Evolutionary conservation across 2,797 vertebrate species (phyloP), one percentile per base, ranked within the genome.

Genomic region (Atherinosoma microstoma): DNA sequence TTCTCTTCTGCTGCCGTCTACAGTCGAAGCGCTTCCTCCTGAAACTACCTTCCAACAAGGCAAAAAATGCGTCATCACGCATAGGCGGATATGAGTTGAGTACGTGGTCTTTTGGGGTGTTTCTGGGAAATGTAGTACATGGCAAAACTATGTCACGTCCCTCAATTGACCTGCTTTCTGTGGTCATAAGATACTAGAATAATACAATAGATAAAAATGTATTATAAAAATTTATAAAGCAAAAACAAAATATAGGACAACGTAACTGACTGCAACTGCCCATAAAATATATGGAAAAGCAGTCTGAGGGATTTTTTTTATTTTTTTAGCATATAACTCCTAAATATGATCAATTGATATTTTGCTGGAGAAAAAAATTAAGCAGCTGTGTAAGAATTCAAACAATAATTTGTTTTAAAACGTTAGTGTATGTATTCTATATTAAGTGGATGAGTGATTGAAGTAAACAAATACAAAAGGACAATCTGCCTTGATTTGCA

Each of bases 31-130:
- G 15, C 73, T 93, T 94, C 90, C 88, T 87, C 40, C 70, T n/a
- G 79, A 93, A 93, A 92, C 84, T 86, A 91, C 91, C 94, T 95
- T 95, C 95, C 95, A 96, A 96, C 95, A 0, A 91, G 94, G 91
- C 95, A 96, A 54, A 95, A 95, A 93, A 64, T 84, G 91, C 95
- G 94, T 96, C 95, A 96, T 76, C 74, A 51, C 90, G 91, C 79
- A 63, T 77, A 79, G 11, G 30, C 74, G 76, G 79, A 89, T 42
- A 5, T 78, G 30, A 29, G 16, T 30, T 38, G 15, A 11, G 7
- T 30, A 66, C 84, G 78, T 71, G 38, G 0, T 0, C 5, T 8
- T 45, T 36, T 29, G 0, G 0, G 9, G 67, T 12, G 62, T n/a
- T 71, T 80, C 71, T 91, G 87, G 91, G 90, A 86, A 74, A 10